These are phyloP conservation scores for Nomada goodeniana DNA, from an alignment of 2,888 invertebrate genomes.

Conservation along the genomic window DNA sequence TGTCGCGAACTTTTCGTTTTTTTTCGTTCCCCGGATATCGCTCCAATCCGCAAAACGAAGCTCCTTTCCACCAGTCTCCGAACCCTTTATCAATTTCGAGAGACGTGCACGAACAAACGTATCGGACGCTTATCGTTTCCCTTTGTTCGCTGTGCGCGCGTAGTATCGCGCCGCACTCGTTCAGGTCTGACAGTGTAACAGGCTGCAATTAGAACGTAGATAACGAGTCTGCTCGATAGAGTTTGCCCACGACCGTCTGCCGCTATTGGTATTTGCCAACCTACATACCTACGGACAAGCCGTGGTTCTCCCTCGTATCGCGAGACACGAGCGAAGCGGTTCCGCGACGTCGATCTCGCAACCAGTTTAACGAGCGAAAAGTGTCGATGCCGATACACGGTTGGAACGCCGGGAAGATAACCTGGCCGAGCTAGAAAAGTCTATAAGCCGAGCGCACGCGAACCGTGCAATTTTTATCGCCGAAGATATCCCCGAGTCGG, in stretches of 20 bases:
- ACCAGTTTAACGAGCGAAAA: constrained; percentile 53
- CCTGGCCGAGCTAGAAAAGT: constrained; percentile 18
- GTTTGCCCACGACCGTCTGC: constrained; percentile 47
- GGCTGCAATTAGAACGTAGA: constrained; percentile 72
- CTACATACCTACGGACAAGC: constrained; percentile 58
- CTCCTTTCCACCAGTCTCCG: constrained; percentile 3
- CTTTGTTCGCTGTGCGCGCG: constrained; percentile 37
- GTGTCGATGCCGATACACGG: constrained; percentile 30
- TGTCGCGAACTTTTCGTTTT: constrained; percentile 27
- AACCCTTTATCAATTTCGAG: constrained; percentile 1
- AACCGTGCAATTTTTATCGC: constrained; percentile 31
- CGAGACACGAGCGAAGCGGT: constrained; percentile 10
- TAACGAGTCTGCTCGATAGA: constrained; percentile 62
- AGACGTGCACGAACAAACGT: not conserved
- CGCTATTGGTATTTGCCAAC: constrained; percentile 62
- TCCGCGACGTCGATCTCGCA: constrained; percentile 43
- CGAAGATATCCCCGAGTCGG: constrained; percentile 7
- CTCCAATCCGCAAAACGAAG: constrained; percentile 27
- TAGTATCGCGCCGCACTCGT: constrained; percentile 17
- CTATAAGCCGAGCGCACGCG: constrained; percentile 31
- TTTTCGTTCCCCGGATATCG: too few relatives aligned
- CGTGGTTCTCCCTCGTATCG: constrained; percentile 28
- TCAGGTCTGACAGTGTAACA: constrained; percentile 44
- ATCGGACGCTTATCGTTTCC: constrained; percentile 1
- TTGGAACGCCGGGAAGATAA: constrained; percentile 28